Conservation (phyloP, 2,797 vertebrate species). For the Taeniopygia guttata region DNA sequence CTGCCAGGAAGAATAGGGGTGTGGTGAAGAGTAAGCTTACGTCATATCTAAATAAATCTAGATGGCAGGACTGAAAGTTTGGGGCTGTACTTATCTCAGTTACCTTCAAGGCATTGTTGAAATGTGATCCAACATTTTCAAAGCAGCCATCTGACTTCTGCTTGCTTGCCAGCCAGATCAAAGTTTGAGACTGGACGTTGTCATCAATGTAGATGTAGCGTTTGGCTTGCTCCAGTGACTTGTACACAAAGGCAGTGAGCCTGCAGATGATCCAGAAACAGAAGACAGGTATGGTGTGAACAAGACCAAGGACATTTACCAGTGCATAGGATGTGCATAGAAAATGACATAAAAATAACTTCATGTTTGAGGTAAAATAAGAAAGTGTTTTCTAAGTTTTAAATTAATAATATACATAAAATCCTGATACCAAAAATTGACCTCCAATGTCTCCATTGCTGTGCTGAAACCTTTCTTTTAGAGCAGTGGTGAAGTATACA, state of each 20-base stretch:
- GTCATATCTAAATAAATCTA: neutral
- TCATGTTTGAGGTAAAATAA: neutral
- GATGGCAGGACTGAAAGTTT: neutral
- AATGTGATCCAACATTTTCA: constrained; percentile 77
- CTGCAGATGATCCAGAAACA: constrained; percentile 58
- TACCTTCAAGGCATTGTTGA: constrained; percentile 84
- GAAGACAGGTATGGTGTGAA: neutral
- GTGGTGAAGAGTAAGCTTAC: neutral
- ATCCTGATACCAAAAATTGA: neutral
- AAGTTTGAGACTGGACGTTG: constrained; percentile 67
- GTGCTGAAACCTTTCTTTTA: neutral
- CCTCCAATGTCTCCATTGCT: neutral
- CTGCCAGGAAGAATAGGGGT: neutral
- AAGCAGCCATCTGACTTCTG: constrained; percentile 81
- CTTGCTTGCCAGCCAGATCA: constrained; percentile 75
- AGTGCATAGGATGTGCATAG: neutral
- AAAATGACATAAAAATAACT: neutral
- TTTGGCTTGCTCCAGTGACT: constrained; percentile 78
- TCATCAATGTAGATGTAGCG: constrained; percentile 78
- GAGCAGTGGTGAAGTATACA: neutral
- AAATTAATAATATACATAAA: neutral
- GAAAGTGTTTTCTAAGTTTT: neutral
- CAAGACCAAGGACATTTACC: neutral
- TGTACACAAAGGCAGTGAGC: constrained; percentile 86
- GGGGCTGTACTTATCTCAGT: neutral